Base-by-base conservation (phyloP, 2,113 vertebrate species). In the Lampris incognitus region DNA sequence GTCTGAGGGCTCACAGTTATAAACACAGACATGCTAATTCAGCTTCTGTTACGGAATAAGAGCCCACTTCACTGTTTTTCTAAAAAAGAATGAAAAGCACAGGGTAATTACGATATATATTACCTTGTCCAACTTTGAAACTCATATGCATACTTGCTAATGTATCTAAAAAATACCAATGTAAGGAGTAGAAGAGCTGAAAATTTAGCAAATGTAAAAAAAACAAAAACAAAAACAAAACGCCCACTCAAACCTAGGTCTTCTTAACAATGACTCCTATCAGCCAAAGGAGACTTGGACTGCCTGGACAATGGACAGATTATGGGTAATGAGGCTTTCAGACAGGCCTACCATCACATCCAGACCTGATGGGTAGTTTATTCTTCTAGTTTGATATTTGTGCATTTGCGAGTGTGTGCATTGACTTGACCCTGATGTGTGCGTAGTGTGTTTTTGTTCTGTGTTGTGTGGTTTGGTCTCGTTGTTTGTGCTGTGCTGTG, bases 11-110 rank as follows among this genome's bases (percentile, higher is more conserved):
- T 52, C 50, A 65, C 10, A 7, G 10, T 24, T 36, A 74, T 69
- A 68, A 72, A 69, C 50, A 78, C 66, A 5, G 50, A 54, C 40
- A 68, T 56, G 9, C 49, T 61, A 44, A 69, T 76, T 41, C 24
- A 58, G 38, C 4, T 10, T 52, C 52, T 58, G 52, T 5, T 38
- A 37, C 40, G 6, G 56, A 72, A 49, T 6, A 44, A 56, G 55
- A 38, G 10, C 10, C 46, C n/a, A 24, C 24, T 0, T 37, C 4
- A 49, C 11, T 40, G 65, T 37, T 61, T 46, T 5, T 46, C 5
- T 39, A 56, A 42, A 2, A 55, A 50, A 65, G 42, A 0, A 54
- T 1, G 40, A 66, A 38, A 5, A 46, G 7, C 44, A 46, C 44
- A 46, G 7, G 44, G 44, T 4, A 5, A 54, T n/a, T 50, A 56